A percentile compares a stretch with the other conserved stretches of the same genome.
phyloP scores from a whole-genome alignment of 2,888 invertebrate genomes.

The Tupiocoris notatus region DNA sequence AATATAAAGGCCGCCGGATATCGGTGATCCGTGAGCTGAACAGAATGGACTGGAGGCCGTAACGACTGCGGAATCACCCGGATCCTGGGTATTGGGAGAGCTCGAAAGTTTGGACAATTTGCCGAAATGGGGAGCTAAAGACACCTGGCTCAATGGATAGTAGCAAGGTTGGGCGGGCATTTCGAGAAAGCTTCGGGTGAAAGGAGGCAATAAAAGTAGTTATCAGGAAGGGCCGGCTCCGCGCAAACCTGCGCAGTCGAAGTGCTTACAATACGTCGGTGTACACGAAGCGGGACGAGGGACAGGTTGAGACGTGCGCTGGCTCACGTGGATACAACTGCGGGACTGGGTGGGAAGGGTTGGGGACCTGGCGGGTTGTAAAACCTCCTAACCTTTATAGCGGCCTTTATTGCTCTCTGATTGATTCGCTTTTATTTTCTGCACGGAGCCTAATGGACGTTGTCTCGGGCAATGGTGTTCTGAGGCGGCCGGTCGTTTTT shows the following conservation, averaged over 20 bases:
- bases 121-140: slow-evolving; percentile 30
- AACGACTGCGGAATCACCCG: background rate
- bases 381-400: slow-evolving; percentile 26
- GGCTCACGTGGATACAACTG: background rate
- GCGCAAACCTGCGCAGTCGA: background rate
- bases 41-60: background rate
- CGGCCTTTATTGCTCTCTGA: slow-evolving; percentile 35
- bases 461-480: background rate
- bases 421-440: slow-evolving; percentile 35
- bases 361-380: background rate
- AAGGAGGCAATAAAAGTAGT: slow-evolving; percentile 39
- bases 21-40: background rate
- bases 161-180: background rate
- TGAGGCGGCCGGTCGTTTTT: background rate
- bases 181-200: slow-evolving; percentile 11
- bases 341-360: no score
- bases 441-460: slow-evolving; percentile 20
- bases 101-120: slow-evolving; percentile 32
- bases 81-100: background rate
- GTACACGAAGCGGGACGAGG: background rate
- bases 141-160: slow-evolving; percentile 37
- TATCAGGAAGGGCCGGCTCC: slow-evolving; percentile 20
- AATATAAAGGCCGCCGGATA: background rate
- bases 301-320: background rate
- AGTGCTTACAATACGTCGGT: background rate